phyloP scores from a whole-genome alignment of 2,113 vertebrate species.

The Laterallus jamaicensis region DNA sequence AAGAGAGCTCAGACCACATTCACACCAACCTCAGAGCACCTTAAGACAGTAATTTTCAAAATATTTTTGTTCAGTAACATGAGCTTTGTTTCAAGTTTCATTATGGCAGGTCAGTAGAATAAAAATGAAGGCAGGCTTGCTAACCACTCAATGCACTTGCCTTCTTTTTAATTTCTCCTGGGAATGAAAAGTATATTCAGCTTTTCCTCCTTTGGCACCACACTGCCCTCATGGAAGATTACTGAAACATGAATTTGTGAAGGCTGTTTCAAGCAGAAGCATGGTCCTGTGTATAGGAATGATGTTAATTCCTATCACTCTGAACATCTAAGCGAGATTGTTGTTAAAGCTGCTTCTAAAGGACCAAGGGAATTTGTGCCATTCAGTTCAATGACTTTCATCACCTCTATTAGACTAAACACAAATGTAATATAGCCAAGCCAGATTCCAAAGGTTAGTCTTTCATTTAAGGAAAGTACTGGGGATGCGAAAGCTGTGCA shows the following conservation, averaged over 20 bases:
- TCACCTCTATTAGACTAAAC: slow-evolving; percentile 54
- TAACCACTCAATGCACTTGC: not conserved
- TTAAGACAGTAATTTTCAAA: not conserved
- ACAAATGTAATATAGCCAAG: slow-evolving; percentile 52
- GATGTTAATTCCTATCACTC: slow-evolving; percentile 35
- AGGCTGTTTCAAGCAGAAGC: slow-evolving; percentile 9
- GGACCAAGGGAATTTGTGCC: slow-evolving; percentile 36
- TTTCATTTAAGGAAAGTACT: slow-evolving; percentile 62
- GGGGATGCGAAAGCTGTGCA: slow-evolving; percentile 43
- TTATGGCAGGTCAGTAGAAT: not conserved
- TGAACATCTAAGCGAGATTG: not conserved
- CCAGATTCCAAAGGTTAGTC: slow-evolving; percentile 65
- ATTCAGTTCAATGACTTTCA: slow-evolving; percentile 56
- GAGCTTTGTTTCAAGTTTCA: slow-evolving; percentile 1
- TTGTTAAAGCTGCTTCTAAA: slow-evolving; percentile 42
- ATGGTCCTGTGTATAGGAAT: not conserved
- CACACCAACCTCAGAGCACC: not conserved
- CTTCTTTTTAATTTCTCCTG: slow-evolving; percentile 12
- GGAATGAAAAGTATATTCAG: slow-evolving; percentile 18
- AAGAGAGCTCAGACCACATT: not conserved
- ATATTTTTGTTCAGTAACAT: not conserved
- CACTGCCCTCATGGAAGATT: not conserved
- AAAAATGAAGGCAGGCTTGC: not conserved
- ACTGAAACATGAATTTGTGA: slow-evolving; percentile 12
- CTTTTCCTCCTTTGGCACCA: slow-evolving; percentile 1